Percentiles rank a stretch among this genome's conserved stretches.
These are phyloP conservation scores for Pseudorectes ferrugineus DNA, from an alignment of 2,113 vertebrate species.

Conservation along the genomic window DNA sequence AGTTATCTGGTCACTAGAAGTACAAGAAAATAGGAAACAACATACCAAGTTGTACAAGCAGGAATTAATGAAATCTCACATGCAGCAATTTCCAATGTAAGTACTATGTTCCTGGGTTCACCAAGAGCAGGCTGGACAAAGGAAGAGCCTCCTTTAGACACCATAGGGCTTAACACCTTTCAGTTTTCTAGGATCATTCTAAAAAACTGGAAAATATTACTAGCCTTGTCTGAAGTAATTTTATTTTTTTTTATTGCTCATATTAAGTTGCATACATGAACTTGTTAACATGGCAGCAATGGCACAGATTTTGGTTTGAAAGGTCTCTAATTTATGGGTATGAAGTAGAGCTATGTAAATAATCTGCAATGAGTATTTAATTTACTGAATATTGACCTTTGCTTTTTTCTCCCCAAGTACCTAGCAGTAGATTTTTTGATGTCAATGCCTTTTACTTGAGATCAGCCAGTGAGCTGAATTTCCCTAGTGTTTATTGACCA, in stretches of 20 bases:
- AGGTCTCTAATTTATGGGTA: neutral
- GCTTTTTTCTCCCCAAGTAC: neutral
- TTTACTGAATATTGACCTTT: neutral
- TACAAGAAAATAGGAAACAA: neutral
- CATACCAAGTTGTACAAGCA: neutral
- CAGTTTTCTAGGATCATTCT: neutral
- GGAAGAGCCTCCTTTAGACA: neutral
- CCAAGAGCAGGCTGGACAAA: neutral
- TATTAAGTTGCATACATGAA: neutral
- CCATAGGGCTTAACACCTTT: neutral
- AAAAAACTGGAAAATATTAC: neutral
- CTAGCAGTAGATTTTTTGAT: neutral
- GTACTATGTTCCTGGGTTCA: neutral
- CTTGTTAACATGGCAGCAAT: neutral
- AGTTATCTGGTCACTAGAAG: neutral
- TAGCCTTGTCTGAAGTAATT: neutral
- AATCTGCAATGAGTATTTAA: neutral
- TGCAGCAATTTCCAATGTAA: neutral
- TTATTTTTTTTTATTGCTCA: neutral
- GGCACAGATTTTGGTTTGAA: neutral
- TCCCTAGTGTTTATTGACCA: neutral
- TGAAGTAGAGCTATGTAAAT: neutral
- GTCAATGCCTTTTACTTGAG: neutral
- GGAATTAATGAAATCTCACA: neutral
- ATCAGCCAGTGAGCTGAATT: neutral